These are phyloP conservation scores for Neotoxoptera formosana DNA, from an alignment of 1,140 invertebrate genomes.

Conservation along the genomic window DNA sequence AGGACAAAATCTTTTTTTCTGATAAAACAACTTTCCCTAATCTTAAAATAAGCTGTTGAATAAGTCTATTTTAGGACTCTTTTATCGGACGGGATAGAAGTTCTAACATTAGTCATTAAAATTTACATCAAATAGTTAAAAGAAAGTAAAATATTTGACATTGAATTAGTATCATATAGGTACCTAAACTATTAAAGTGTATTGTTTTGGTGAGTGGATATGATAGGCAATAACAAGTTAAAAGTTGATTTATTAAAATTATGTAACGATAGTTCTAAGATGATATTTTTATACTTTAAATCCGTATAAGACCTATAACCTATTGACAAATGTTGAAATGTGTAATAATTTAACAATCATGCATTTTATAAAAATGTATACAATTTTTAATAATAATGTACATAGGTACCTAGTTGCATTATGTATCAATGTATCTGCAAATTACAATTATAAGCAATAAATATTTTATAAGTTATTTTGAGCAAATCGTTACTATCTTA, in stretches of 20 bases:
- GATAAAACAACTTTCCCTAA: neutral
- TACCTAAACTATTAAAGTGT: neutral
- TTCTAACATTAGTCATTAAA: neutral
- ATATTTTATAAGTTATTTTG: neutral
- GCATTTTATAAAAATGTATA: no score
- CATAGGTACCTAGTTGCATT: no score
- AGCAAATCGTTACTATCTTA: neutral
- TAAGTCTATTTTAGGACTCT: slow-evolving; percentile 6
- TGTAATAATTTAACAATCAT: no score
- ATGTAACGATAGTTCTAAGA: neutral
- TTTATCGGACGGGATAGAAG: neutral
- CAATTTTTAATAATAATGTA: no score
- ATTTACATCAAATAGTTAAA: neutral
- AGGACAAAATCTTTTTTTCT: neutral
- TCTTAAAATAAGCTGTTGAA: neutral
- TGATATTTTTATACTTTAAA: neutral
- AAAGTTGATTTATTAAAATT: neutral
- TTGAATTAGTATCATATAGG: neutral
- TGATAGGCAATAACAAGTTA: neutral
- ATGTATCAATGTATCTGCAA: neutral
- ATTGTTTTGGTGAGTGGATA: neutral
- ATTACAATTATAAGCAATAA: neutral
- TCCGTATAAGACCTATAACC: no score
- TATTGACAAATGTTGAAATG: no score
- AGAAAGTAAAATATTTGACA: slow-evolving; percentile 21